Base-by-base conservation (phyloP, 2,797 vertebrate species). In the Falco rusticolus region DNA sequence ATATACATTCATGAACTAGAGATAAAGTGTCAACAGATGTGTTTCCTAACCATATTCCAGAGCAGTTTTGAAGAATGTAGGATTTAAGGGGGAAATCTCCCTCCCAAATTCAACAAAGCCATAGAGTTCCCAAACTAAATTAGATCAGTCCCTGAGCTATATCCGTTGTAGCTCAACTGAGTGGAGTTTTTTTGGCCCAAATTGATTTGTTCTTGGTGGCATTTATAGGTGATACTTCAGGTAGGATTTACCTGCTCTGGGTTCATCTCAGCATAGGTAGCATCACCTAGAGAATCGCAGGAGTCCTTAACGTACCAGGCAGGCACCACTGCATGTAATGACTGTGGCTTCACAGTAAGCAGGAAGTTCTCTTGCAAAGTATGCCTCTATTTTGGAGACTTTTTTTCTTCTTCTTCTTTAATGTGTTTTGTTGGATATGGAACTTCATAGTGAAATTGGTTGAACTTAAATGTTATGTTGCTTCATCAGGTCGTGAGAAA, bases 321-420 rank as follows among this genome's bases (percentile, higher is more conserved):
- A 79, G 78, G 50, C 57, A 83, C 22, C 16, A 2, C 0, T 39
- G 78, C 74, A n/a, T 0, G 0, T 37, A 61, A 11, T 14, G 74
- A 16, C 74, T 60, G 60, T 54, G 43, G 11, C 50, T 90, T 72
- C 54, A 14, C 50, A 28, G 34, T 50, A 34, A 86, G 31, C 9
- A 39, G 54, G 37, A 75, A 79, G 41, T 65, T 75, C 47, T 92
- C 39, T 61, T 39, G 16, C 74, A 10, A 65, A 45, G 6, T 20
- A 4, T 28, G 6, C 2, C 24, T 87, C 47, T 88, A 0, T 47
- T 82, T 74, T 21, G 22, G 31, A 4, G 50, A 24, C 29, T 34
- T n/a, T 43, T 29, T 66, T 37, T 64, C 10, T 29, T 41, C 33
- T 48, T 43, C 51, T 89, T 89, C 39, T 39, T 39, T 61, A 22